Evolutionary conservation across 1,140 invertebrate genomes (phyloP).

Genomic region (Papilio machaon): DNA sequence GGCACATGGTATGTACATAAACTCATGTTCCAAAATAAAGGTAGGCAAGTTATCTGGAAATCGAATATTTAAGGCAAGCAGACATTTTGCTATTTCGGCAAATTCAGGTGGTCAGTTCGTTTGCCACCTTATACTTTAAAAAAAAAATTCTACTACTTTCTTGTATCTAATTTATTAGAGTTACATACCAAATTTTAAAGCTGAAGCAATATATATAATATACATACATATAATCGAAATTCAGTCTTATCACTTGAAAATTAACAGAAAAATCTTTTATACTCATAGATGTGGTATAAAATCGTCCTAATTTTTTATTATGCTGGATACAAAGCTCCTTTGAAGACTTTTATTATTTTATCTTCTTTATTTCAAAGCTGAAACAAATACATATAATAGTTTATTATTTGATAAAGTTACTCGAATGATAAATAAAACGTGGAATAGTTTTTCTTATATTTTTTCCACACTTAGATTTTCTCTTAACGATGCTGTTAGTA

Average conservation of each 20-base stretch:
- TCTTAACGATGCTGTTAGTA: no score
- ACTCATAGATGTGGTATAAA: not conserved
- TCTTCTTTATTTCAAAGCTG: conserved; percentile 51
- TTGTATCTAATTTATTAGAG: not conserved
- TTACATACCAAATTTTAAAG: conserved; percentile 37
- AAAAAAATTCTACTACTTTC: not conserved
- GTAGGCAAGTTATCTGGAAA: not conserved
- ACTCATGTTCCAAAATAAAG: conserved; percentile 3
- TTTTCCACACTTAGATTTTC: no score
- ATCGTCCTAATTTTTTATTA: not conserved
- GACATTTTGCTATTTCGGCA: no score
- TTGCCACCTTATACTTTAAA: no score
- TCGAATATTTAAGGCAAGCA: no score
- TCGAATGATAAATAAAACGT: no score
- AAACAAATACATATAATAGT: conserved; percentile 41
- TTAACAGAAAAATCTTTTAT: conserved; percentile 19
- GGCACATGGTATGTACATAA: conserved; percentile 28
- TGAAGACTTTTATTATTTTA: not conserved
- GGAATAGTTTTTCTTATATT: no score
- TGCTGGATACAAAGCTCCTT: not conserved
- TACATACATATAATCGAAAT: conserved; percentile 1
- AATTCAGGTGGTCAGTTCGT: no score
- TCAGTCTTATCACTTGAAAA: conserved; percentile 33
- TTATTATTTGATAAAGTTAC: not conserved
- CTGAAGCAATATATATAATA: conserved; percentile 4